phyloP scores from a whole-genome alignment of 2,888 invertebrate species.

The Tetramorium bicarinatum region DNA sequence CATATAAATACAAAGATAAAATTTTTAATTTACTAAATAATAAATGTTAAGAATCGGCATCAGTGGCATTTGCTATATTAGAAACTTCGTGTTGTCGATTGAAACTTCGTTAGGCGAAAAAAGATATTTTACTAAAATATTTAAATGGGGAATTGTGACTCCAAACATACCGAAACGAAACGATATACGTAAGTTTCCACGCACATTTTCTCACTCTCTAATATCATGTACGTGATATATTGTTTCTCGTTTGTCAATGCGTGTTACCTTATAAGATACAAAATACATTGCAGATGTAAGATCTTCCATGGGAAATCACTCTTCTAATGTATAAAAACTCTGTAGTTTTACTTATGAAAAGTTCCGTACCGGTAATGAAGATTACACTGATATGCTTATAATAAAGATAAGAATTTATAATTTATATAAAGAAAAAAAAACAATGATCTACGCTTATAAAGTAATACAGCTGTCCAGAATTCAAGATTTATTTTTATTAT shows the following conservation, averaged over 20 bases:
- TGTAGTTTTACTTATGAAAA: slow-evolving; percentile 63
- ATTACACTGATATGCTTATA: slow-evolving; percentile 7
- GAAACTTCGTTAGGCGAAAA: slow-evolving; percentile 10
- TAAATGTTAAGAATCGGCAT: slow-evolving; percentile 73
- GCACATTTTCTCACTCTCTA: background rate
- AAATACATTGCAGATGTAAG: slow-evolving; percentile 41
- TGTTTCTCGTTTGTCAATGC: slow-evolving; percentile 19
- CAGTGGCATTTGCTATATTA: slow-evolving; percentile 46
- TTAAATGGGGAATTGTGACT: slow-evolving; percentile 35
- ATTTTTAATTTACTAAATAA: slow-evolving; percentile 44
- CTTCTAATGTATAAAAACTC: slow-evolving; percentile 20
- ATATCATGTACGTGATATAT: background rate
- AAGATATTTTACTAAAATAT: slow-evolving; percentile 44
- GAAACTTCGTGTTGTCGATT: background rate
- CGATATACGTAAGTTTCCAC: slow-evolving; percentile 8
- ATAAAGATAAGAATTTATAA: slow-evolving; percentile 39
- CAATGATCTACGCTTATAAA: slow-evolving; percentile 7
- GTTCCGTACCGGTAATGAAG: slow-evolving; percentile 60
- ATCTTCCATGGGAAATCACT: slow-evolving; percentile 31
- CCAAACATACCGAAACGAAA: slow-evolving; percentile 13
- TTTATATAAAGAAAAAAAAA: slow-evolving; percentile 30
- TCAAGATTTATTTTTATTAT: slow-evolving; percentile 50
- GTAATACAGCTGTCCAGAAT: slow-evolving; percentile 28
- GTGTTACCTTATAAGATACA: slow-evolving; percentile 48
- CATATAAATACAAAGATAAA: slow-evolving; percentile 28